Base-by-base conservation (phyloP, 2,888 invertebrate species). In the Halictus ligatus region DNA sequence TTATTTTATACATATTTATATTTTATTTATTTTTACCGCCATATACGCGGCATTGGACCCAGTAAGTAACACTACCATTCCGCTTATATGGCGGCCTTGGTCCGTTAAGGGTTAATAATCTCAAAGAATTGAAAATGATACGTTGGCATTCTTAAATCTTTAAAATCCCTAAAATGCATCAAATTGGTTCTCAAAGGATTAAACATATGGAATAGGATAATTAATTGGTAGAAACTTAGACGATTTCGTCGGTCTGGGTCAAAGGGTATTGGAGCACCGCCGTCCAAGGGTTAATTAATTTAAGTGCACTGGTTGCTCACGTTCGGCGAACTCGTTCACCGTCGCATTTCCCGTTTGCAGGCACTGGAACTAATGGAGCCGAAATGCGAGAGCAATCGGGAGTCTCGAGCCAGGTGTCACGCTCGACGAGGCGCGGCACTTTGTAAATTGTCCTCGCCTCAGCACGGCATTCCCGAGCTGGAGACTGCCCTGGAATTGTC, bases 351-450 rank as follows among this genome's bases (percentile, higher is more conserved):
- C 21, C 74, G 18, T 48, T 69, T 21, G n/a, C 95, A 97, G 95
- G 98, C 98, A 0, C 92, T 98, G 84, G 98, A 98, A 40, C 95
- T 98, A 78, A 96, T 98, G 95, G 96, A 96, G 90, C 98, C 98
- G 13, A 96, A 96, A 73, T 97, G 98, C 85, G 96, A 96, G 80
- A 96, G 96, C 64, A 98, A 98, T 95, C 96, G 97, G 1, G 95
- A 96, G 48, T 96, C 97, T 90, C 96, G 98, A 75, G 97, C 97
- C 2, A 96, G 97, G 89, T 98, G 98, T 92, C 97, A 98, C 82
- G 97, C 97, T 2, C 96, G 98, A 67, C 96, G 98, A 79, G 98
- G 97, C 1, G 96, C 97, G 50, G 98, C 97, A 0, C 96, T 98
- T 13, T 97, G 97, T 83, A 96, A 97, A 81, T 93, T 98, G 40